Base-by-base conservation (phyloP, 2,888 invertebrate species). In the Petrolisthes manimaculis region DNA sequence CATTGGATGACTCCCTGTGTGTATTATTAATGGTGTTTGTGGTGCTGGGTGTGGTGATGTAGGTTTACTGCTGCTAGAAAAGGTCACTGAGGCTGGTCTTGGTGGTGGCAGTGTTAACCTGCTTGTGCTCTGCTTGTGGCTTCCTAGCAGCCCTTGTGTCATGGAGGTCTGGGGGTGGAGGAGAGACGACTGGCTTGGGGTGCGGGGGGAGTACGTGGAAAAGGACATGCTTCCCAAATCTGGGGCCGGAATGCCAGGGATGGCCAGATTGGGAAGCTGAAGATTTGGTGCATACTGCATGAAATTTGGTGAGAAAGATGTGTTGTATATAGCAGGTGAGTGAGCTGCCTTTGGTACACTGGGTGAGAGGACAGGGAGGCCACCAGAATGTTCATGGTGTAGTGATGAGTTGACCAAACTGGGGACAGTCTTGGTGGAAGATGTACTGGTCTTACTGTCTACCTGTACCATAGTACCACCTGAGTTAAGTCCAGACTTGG, bases 401-500 rank as follows among this genome's bases (percentile, higher is more conserved):
- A 71, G n/a, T 37, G 85, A 55, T n/a, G 89, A 82, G 51, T 51
- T 83, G 12, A 86, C 83, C 12, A 88, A 37, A 75, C 85, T 90
- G 54, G 89, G 79, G 54, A 77, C 78, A 82, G 89, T 89, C 77
- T 89, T 89, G n/a, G 89, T 89, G 78, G 88, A 83, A 21, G 86
- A 84, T 5, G 90, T 85, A 75, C 83, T 86, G 9, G 77, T 86
- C 51, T 88, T 82, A n/a, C 84, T 89, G 8, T 92, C 91, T 24
- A 92, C 89, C 84, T 92, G 92, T 92, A 96, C 95, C 83, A 95
- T 94, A n/a, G 96, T 96, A 21, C 97, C 97, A 55, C 97, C 97
- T 0, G 97, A 97, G 92, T 97, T 95, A 86, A 97, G 93, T 0
- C 96, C 96, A 0, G 96, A 96, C 92, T 96, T 93, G 21, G 93